Evolutionary conservation across 2,113 vertebrate species (phyloP).

Genomic region (Oryzias javanicus): DNA sequence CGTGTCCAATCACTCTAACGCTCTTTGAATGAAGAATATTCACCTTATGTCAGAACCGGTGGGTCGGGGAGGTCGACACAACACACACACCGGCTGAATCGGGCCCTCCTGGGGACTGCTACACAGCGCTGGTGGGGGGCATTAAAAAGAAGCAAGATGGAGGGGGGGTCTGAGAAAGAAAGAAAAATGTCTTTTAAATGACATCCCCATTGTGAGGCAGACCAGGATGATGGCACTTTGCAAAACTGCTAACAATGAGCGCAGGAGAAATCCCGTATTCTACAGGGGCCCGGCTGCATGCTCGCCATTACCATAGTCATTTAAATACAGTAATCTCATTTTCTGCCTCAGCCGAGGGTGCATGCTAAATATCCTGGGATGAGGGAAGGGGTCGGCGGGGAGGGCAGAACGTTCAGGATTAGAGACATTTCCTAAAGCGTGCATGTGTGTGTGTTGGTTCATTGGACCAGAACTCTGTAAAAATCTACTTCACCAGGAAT

Average conservation of each 20-base stretch:
- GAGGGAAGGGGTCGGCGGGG: conserved; percentile 54
- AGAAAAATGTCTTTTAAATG: conserved; percentile 77
- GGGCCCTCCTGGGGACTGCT: conserved; percentile 63
- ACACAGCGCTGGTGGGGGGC: conserved; percentile 52
- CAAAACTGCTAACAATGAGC: conserved; percentile 80
- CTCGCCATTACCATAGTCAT: conserved; percentile 99
- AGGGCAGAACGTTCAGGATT: conserved; percentile 57
- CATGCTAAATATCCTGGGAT: conserved; percentile 78
- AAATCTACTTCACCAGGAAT: not conserved
- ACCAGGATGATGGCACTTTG: conserved; percentile 71
- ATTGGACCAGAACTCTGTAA: conserved; percentile 11
- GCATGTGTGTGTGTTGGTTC: conserved; percentile 14
- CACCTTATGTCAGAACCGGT: conserved; percentile 66
- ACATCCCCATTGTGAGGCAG: conserved; percentile 74
- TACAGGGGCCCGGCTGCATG: conserved; percentile 76
- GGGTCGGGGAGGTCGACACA: conserved; percentile 29
- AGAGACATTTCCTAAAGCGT: conserved; percentile 60
- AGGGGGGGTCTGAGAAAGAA: conserved; percentile 40
- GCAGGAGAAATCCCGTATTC: conserved; percentile 68
- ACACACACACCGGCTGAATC: conserved; percentile 27
- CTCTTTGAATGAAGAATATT: conserved; percentile 64
- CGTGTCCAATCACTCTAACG: conserved; percentile 70
- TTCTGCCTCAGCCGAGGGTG: conserved; percentile 89
- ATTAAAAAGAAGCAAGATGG: conserved; percentile 47
- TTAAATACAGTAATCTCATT: conserved; percentile 99